These are phyloP conservation scores for Gadopsis marmoratus DNA, from an alignment of 2,797 vertebrate species.

Conservation along the genomic window DNA sequence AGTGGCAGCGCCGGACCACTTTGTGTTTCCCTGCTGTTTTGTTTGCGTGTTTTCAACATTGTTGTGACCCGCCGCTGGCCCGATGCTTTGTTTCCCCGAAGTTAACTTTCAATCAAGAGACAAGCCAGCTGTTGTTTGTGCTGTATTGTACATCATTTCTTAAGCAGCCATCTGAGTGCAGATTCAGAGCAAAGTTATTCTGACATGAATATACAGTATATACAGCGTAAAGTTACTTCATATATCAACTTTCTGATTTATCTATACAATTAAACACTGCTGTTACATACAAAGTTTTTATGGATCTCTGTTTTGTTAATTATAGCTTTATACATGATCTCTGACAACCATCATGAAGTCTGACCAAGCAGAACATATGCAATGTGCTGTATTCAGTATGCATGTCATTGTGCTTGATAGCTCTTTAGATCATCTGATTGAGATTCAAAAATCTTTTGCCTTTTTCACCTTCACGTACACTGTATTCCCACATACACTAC, in stretches of 20 bases:
- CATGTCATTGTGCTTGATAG: slow-evolving; percentile 42
- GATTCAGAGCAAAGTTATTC: slow-evolving; percentile 22
- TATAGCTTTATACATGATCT: slow-evolving; percentile 15
- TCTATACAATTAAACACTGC: slow-evolving; percentile 19
- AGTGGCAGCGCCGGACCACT: slow-evolving; percentile 51
- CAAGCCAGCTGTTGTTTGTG: slow-evolving; percentile 77
- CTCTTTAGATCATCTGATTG: slow-evolving; percentile 63
- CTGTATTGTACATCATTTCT: slow-evolving; percentile 56
- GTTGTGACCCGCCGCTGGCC: slow-evolving; percentile 62
- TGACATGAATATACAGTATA: slow-evolving; percentile 33
- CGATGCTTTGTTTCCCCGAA: slow-evolving; percentile 69
- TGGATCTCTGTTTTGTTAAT: slow-evolving; percentile 12
- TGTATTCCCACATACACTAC: slow-evolving; percentile 58
- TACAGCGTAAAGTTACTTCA: background rate
- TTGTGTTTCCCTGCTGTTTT: slow-evolving; percentile 74
- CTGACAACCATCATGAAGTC: slow-evolving; percentile 11
- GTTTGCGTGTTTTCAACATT: slow-evolving; percentile 73
- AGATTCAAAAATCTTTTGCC: slow-evolving; percentile 56
- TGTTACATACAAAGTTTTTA: slow-evolving; percentile 5
- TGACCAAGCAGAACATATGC: slow-evolving; percentile 12
- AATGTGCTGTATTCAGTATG: slow-evolving; percentile 42
- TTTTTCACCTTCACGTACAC: slow-evolving; percentile 62
- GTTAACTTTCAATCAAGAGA: slow-evolving; percentile 79
- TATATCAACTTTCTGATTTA: slow-evolving; percentile 16
- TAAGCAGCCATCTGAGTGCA: slow-evolving; percentile 48